Evolutionary conservation across 2,888 invertebrate genomes (phyloP), one percentile per base, ranked within the genome.

Genomic region (Seira ritae): DNA sequence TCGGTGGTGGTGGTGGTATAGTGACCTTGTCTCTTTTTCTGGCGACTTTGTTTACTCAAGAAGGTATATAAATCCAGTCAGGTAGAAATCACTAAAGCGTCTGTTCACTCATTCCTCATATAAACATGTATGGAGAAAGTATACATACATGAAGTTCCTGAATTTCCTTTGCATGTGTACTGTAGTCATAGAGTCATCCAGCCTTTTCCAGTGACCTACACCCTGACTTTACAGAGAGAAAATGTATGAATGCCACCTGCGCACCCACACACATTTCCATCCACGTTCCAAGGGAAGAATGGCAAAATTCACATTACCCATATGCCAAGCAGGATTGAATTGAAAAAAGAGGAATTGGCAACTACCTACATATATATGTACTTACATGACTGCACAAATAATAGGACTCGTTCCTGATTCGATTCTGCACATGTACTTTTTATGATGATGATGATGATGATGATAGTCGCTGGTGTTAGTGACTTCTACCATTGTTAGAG

Each of bases 1-100:
- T 42, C 12, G 4, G 6, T 60, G 60, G 42, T 10, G 60, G n/a
- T n/a, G n/a, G n/a, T n/a, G n/a, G n/a, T n/a, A n/a, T 55, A 20
- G 62, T 20, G 62, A 62, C 62, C 62, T 62, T 62, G 62, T 62
- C 62, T 20, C 3, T n/a, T 55, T n/a, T 20, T 62, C 20, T 50
- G 50, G 50, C 50, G 17, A 50, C 50, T 50, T 4, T 4, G 3
- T 31, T 31, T 50, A 15, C 12, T 50, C 3, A 12, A 50, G 50
- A 12, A 12, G 50, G 50, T 8, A 31, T 31, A 8, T 8, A 31
- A 50, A 50, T 50, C 50, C 50, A n/a, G 50, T 31, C 22, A 20
- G 62, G 62, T 22, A 20, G 12, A n/a, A 10, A 8, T 62, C 20
- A 20, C 17, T 12, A 50, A 50, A 50, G 15, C 50, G 62, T 62